These are phyloP conservation scores for Drosophila subsilvestris DNA, from an alignment of 2,888 invertebrate species.

Conservation along the genomic window DNA sequence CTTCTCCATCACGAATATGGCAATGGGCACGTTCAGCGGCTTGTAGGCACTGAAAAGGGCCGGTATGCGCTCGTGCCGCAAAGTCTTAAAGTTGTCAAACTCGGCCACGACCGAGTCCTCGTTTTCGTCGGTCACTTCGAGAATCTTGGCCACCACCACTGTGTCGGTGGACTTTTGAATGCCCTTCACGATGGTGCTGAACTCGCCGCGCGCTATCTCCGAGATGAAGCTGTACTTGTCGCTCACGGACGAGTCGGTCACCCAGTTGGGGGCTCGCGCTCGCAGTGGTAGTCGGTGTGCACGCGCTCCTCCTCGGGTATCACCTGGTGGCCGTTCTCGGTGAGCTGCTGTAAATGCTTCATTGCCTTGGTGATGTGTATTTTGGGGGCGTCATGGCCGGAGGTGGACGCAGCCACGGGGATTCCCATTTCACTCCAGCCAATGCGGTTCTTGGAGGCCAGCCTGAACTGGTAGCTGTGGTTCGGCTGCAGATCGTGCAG, in stretches of 20 bases:
- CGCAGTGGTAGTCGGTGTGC: constrained; percentile 89
- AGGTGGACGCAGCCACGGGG: constrained; percentile 91
- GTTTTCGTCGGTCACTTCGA: constrained; percentile 88
- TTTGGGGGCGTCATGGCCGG: constrained; percentile 88
- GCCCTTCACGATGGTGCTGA: constrained; percentile 93
- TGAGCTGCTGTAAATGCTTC: constrained; percentile 93
- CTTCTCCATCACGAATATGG: constrained; percentile 91
- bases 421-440: constrained; percentile 97
- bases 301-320: constrained; percentile 87
- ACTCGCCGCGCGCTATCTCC: constrained; percentile 93
- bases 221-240: constrained; percentile 94
- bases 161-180: constrained; percentile 90
- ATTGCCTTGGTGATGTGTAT: constrained; percentile 92
- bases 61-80: constrained; percentile 95
- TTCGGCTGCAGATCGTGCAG: constrained; percentile 91
- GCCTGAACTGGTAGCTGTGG: constrained; percentile 94
- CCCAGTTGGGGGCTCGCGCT: constrained; percentile 91
- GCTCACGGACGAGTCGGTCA: constrained; percentile 87
- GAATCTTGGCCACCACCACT: constrained; percentile 93
- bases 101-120: constrained; percentile 90
- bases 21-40: constrained; percentile 87
- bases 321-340: constrained; percentile 91
- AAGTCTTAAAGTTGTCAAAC: constrained; percentile 91
- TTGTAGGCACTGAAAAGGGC: constrained; percentile 90
- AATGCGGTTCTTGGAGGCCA: constrained; percentile 94